Percentiles rank a stretch among this genome's conserved stretches.
Conservation (phyloP, 1,140 invertebrate genomes). For the Drosophila ohnishii region DNA sequence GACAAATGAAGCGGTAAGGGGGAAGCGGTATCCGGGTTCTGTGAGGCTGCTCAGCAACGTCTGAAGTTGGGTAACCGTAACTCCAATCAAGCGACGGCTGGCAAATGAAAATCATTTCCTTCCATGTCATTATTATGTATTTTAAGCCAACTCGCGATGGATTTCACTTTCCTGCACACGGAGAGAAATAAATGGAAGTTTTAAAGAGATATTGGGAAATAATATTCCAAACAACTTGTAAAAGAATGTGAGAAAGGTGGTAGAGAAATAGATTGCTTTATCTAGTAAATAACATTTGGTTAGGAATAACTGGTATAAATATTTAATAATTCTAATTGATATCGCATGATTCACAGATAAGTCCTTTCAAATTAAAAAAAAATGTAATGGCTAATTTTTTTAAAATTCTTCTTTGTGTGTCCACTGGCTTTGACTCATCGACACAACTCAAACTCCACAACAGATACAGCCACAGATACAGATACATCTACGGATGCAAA, state of each 20-base stretch:
- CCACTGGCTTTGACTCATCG: slow-evolving; percentile 60
- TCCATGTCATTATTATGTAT: slow-evolving; percentile 80
- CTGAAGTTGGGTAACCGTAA: slow-evolving; percentile 48
- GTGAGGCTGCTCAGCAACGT: slow-evolving; percentile 26
- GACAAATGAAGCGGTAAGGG: slow-evolving; percentile 71
- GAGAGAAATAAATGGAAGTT: background rate
- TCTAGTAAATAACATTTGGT: background rate
- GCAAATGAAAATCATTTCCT: slow-evolving; percentile 82
- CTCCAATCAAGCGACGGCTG: slow-evolving; percentile 62
- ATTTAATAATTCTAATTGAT: background rate
- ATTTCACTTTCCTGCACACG: slow-evolving; percentile 66
- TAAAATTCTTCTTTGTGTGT: background rate
- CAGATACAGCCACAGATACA: slow-evolving; percentile 10
- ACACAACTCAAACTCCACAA: slow-evolving; percentile 15
- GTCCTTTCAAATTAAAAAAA: background rate
- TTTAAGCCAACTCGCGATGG: slow-evolving; percentile 61
- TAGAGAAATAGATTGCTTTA: background rate
- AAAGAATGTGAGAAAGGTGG: background rate
- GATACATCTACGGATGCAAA: slow-evolving; percentile 18
- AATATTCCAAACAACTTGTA: background rate
- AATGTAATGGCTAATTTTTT: background rate
- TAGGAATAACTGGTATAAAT: too few relatives aligned
- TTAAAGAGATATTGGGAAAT: background rate
- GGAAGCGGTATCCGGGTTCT: slow-evolving; percentile 51
- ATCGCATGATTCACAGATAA: background rate